Conservation (phyloP, 2,888 invertebrate genomes). For the Osedax frankpressi region DNA sequence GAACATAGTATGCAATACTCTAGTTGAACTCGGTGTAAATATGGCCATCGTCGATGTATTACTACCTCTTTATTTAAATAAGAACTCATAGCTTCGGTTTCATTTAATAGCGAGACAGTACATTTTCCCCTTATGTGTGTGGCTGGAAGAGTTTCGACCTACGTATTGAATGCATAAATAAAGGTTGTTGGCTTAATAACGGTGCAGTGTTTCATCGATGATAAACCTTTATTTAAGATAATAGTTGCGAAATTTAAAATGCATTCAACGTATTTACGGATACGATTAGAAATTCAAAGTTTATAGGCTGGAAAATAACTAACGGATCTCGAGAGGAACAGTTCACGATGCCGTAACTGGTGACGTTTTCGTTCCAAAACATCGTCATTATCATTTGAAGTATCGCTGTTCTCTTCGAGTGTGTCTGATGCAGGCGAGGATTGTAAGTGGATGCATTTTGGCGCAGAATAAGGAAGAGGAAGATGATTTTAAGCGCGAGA, state of each 20-base stretch:
- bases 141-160: constrained; percentile 89
- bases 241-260: too few relatives aligned
- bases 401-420: constrained; percentile 54
- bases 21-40: background rate
- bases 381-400: constrained; percentile 32
- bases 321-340: constrained; percentile 65
- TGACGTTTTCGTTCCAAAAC: constrained; percentile 59
- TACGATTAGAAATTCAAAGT: too few relatives aligned
- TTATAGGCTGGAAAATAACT: background rate
- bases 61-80: constrained; percentile 90
- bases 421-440: constrained; percentile 53
- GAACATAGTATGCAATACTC: background rate
- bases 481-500: too few relatives aligned
- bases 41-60: too few relatives aligned
- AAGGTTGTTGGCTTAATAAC: too few relatives aligned
- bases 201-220: too few relatives aligned
- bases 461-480: too few relatives aligned
- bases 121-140: constrained; percentile 99
- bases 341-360: constrained; percentile 90
- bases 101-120: constrained; percentile 92
- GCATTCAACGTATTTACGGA: too few relatives aligned
- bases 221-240: too few relatives aligned
- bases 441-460: too few relatives aligned
- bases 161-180: too few relatives aligned
- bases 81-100: constrained; percentile 87